Evolutionary conservation across 2,113 vertebrate genomes (phyloP).

Genomic region (Crypturellus undulatus): DNA sequence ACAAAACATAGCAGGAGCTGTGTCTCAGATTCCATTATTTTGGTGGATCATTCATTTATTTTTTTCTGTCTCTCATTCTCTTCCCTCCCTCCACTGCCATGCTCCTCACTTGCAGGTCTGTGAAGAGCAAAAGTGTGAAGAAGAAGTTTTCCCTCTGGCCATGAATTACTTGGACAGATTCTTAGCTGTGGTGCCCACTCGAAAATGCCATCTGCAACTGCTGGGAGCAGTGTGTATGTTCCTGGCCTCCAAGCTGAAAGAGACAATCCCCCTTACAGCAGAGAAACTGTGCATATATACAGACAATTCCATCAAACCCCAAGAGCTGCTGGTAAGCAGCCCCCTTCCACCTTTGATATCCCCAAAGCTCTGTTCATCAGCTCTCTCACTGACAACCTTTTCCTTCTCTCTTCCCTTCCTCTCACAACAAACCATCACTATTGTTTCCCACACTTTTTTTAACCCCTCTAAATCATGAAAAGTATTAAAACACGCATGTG

Average conservation of each 20-base stretch:
- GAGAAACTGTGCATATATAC: slow-evolving; percentile 98
- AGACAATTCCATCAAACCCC: slow-evolving; percentile 95
- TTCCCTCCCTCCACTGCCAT: background rate
- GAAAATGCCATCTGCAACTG: slow-evolving; percentile 94
- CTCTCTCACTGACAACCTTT: background rate
- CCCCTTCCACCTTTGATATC: background rate
- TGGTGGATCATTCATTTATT: background rate
- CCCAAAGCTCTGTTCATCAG: background rate
- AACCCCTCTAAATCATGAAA: background rate
- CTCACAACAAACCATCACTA: background rate
- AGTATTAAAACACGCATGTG: background rate
- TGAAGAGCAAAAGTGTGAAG: slow-evolving; percentile 97
- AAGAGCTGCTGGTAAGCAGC: slow-evolving; percentile 95
- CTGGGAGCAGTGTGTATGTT: slow-evolving; percentile 98
- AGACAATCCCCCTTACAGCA: slow-evolving; percentile 94
- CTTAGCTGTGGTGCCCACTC: slow-evolving; percentile 92
- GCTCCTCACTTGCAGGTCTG: slow-evolving; percentile 84
- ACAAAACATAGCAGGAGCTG: slow-evolving; percentile 26
- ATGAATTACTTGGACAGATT: slow-evolving; percentile 99
- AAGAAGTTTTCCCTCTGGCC: slow-evolving; percentile 96
- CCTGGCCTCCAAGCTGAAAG: slow-evolving; percentile 96
- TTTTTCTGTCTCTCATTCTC: background rate
- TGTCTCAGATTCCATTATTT: background rate
- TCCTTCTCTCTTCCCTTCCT: background rate
- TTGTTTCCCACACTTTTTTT: background rate